phyloP scores from a whole-genome alignment of 2,113 vertebrate genomes.

The Cranoglanis bouderius region DNA sequence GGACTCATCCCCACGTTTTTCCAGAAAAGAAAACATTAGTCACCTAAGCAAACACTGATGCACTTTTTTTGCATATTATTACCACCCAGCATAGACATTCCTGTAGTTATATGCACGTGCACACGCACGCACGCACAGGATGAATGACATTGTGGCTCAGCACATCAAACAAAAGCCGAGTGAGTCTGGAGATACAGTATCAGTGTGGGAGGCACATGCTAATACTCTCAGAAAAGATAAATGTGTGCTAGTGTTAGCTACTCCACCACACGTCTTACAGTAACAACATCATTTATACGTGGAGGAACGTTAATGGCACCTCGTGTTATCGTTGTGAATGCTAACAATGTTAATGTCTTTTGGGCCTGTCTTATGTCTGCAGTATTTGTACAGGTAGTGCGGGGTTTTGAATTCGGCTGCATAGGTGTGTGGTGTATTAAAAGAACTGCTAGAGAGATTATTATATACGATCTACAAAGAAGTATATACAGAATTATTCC shows the following conservation, averaged over 20 bases:
- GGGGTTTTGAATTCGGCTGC: background rate
- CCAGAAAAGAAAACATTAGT: background rate
- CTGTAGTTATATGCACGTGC: background rate
- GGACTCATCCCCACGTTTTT: background rate
- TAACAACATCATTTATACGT: slow-evolving; percentile 40
- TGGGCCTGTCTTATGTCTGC: slow-evolving; percentile 38
- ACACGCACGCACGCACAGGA: slow-evolving; percentile 13
- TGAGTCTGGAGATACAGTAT: slow-evolving; percentile 42
- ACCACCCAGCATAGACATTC: slow-evolving; percentile 20
- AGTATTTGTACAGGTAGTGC: slow-evolving; percentile 34
- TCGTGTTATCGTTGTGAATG: slow-evolving; percentile 40
- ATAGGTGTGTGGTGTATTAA: background rate
- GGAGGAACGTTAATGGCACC: slow-evolving; percentile 40
- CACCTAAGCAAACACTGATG: background rate
- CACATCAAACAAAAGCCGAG: slow-evolving; percentile 29
- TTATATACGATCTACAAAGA: background rate
- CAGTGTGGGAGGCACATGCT: slow-evolving; percentile 44
- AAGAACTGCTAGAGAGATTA: background rate
- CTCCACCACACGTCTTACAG: slow-evolving; percentile 27
- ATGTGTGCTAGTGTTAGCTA: slow-evolving; percentile 37
- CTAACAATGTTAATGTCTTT: slow-evolving; percentile 44
- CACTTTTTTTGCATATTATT: slow-evolving; percentile 11
- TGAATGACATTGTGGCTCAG: slow-evolving; percentile 15
- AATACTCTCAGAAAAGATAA: slow-evolving; percentile 44
- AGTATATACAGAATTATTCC: background rate